A percentile compares a stretch with the other conserved stretches of the same genome.
Evolutionary conservation across 2,888 invertebrate genomes (phyloP).

Genomic region (Oscheius myriophilus): DNA sequence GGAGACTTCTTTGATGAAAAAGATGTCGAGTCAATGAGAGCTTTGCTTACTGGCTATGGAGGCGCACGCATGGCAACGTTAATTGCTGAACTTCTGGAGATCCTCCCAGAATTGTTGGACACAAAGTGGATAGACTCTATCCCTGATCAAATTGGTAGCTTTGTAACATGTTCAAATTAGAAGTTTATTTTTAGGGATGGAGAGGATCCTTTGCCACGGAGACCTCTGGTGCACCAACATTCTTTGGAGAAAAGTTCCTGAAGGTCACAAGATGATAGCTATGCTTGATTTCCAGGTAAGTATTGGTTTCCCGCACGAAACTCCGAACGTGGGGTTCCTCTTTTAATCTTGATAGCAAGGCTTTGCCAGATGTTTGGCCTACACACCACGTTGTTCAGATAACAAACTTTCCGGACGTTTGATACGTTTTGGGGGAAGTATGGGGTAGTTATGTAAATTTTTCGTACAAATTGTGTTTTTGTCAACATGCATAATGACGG

Average conservation of each 20-base stretch:
- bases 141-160: conserved; percentile 23
- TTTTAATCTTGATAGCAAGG: background rate
- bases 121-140: conserved; percentile 12
- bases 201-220: conserved; percentile 18
- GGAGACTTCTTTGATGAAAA: conserved; percentile 5
- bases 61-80: background rate
- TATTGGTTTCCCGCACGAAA: too few relatives aligned
- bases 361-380: background rate
- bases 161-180: background rate
- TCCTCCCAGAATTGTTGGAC: conserved; percentile 3
- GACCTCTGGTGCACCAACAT: conserved; percentile 28
- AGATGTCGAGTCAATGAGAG: background rate
- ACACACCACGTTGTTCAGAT: too few relatives aligned
- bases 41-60: conserved; percentile 3
- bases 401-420: too few relatives aligned
- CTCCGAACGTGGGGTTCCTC: too few relatives aligned
- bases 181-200: conserved; percentile 9
- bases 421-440: too few relatives aligned
- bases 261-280: conserved; percentile 3
- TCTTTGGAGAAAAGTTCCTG: conserved; percentile 17
- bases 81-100: conserved; percentile 1
- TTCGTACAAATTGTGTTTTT: too few relatives aligned
- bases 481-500: too few relatives aligned
- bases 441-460: too few relatives aligned
- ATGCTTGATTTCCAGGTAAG: conserved; percentile 25